Base-by-base conservation (phyloP, 35 echinoderm and acorn worm genomes). In the Apostichopus californicus region DNA sequence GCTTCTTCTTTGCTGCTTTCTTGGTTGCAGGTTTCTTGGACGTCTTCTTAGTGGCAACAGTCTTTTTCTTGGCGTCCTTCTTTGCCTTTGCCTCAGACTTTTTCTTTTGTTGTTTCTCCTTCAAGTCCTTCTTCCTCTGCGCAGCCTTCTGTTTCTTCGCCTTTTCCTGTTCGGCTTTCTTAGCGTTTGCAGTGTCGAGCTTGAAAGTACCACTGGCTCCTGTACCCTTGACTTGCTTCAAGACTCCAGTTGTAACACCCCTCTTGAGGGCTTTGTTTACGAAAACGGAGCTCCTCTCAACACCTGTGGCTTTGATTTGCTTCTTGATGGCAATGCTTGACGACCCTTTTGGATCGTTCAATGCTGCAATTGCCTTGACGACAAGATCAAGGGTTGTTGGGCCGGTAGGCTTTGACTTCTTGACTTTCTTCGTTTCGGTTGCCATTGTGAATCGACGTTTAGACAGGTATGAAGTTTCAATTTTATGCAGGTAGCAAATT, bases 261-360 rank as follows among this genome's bases (percentile, higher is more conserved):
- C 71, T 90, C 87, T 71, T 90, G 2, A 90, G 25, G 6, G 87
- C 87, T 46, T 46, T 26, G 87, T 90, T 90, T 26, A 90, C 28
- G 22, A 90, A 73, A 17, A 64, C 17, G 14, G 66, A 70, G 22
- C 55, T 90, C 87, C 64, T 90, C 8, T 46, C 87, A 5, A 90
- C 60, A 5, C 55, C 87, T 12, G 23, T 73, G 17, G 63, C 8
- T 71, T 46, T 25, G 20, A 90, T 70, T 20, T 70, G 25, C 20
- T 70, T 54, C 87, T 90, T 90, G 22, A 90, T 90, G 8, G 61
- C 61, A 26, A 64, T 64, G 8, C 20, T 17, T 22, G 87, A 90
- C 18, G 87, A 90, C 5, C 87, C 87, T 71, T 56, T 46, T 13
- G 46, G 6, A 5, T 90, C 87, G 15, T 90, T 70, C 87, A 70